Percentiles rank a stretch among this genome's conserved stretches.
Conservation (phyloP, 2,113 vertebrate species). For the Spheniscus mendiculus region DNA sequence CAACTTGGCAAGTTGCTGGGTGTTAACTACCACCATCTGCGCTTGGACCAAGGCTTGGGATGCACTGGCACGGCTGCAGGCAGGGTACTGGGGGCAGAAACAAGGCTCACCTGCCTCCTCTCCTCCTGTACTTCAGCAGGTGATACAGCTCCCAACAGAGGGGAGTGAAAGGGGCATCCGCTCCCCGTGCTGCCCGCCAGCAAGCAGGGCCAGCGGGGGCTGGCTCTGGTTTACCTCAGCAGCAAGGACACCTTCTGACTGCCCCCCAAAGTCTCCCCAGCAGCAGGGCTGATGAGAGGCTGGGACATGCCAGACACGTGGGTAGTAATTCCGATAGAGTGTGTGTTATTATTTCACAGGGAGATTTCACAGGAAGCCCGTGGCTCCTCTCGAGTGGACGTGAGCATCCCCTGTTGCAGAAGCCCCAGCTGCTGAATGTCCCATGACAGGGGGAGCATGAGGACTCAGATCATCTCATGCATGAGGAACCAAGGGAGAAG, state of each 20-base stretch:
- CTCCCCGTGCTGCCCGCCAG: rapidly evolving
- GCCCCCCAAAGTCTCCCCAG: no score
- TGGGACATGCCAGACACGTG: rapidly evolving
- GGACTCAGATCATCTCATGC: not conserved
- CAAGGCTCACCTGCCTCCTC: not conserved
- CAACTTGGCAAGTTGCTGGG: not conserved
- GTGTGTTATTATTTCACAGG: not conserved
- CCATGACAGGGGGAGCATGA: not conserved
- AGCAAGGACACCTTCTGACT: not conserved
- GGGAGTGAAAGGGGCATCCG: not conserved
- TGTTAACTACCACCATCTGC: not conserved
- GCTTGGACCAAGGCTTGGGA: not conserved
- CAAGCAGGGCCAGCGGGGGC: not conserved
- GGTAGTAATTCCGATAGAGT: not conserved
- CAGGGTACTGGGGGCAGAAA: not conserved
- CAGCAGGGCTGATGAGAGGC: rapidly evolving
- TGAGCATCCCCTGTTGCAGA: not conserved
- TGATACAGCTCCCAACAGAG: not conserved
- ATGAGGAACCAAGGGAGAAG: not conserved
- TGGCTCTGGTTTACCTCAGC: not conserved
- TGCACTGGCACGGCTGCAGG: not conserved
- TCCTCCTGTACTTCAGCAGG: not conserved
- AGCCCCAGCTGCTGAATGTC: not conserved
- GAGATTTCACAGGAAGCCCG: not conserved
- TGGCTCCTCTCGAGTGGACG: not conserved